Evolutionary conservation across 2,113 vertebrate species (phyloP), one percentile per base, ranked within the genome.

Genomic region (Gallinago paraguaiae): DNA sequence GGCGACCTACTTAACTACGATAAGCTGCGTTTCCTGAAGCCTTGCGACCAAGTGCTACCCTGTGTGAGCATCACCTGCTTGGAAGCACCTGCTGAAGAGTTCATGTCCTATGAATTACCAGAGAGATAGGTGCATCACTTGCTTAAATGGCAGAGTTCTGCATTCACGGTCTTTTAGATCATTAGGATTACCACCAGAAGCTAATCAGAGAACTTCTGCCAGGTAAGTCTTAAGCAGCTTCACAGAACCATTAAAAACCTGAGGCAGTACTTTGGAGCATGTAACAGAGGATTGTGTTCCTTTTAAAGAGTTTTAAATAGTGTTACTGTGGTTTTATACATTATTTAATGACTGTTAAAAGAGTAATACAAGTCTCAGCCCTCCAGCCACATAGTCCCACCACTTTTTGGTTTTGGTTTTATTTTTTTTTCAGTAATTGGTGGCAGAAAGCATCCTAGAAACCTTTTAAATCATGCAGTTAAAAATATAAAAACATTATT

Each of bases 301-400:
- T 82, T 85, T 90, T 82, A 71, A 94, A 88, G 35, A 28, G 18
- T 86, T 96, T 94, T 76, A 45, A 95, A 72, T 83, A 71, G 12
- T 70, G 9, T 80, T 92, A 82, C 63, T 80, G 25, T 79, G 51
- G 43, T 50, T 95, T 96, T 95, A 88, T 61, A 70, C 33, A 82
- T 96, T 84, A 95, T 95, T 92, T 77, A 96, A 81, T 45, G 41
- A 60, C 65, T 80, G 43, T 85, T 94, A 92, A 74, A 88, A 84
- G 28, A 93, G 28, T 37, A 92, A 76, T 43, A 86, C 9, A 61
- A 94, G n/a, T 82, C 59, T 83, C 30, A n/a, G 68, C 61, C 50
- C 19, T 76, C 48, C 75, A 93, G 48, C 65, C 79, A 91, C 41
- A 85, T 18, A 64, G 35, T 19, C 10, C 22, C 51, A 81, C 12